These are phyloP conservation scores for Agrotis puta DNA, from an alignment of 2,888 invertebrate species.

Conservation along the genomic window DNA sequence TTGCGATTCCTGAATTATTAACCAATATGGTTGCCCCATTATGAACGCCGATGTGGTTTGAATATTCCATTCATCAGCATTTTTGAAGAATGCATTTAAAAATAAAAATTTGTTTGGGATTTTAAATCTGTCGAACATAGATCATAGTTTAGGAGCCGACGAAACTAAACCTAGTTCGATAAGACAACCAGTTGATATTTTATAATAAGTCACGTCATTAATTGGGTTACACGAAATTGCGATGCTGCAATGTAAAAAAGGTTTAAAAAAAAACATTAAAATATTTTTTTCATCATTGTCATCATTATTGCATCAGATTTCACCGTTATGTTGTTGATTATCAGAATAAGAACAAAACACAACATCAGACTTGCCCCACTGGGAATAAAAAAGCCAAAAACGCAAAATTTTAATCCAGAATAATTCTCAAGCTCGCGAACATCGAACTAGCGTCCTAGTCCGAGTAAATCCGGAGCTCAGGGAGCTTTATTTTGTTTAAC, in stretches of 20 bases:
- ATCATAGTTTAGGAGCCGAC: no score
- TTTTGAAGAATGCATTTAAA: neutral
- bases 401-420: conserved; percentile 14
- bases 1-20: conserved; percentile 66
- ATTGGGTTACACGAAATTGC: no score
- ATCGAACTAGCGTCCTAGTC: conserved; percentile 17
- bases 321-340: conserved; percentile 8
- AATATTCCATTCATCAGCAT: conserved; percentile 9
- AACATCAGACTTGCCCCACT: neutral
- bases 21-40: conserved; percentile 52
- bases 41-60: neutral
- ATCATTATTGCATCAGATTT: neutral
- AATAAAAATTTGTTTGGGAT: neutral
- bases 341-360: conserved; percentile 11
- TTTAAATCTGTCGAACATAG: neutral
- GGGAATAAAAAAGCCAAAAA: conserved; percentile 19
- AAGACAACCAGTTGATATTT: no score
- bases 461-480: conserved; percentile 42
- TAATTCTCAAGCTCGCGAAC: conserved; percentile 22
- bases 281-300: no score
- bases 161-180: no score
- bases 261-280: no score
- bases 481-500: conserved; percentile 53
- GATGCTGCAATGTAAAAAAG: no score
- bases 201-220: no score